Conservation (phyloP, 2,797 vertebrate species). For the Pipistrellus pipistrellus region DNA sequence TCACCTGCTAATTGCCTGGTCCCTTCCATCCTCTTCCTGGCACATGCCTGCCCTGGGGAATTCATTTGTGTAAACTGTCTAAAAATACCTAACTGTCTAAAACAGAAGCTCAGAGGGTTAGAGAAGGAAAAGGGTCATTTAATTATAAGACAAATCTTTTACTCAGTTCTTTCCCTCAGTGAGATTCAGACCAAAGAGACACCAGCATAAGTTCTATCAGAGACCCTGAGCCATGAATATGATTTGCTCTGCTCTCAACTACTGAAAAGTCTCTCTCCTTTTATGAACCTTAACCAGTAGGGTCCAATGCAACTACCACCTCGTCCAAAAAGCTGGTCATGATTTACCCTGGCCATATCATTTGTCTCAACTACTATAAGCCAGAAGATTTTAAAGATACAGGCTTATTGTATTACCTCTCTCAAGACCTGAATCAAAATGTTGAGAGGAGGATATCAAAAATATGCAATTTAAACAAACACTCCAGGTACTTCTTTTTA, state of each 20-base stretch:
- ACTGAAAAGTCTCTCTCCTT: not conserved
- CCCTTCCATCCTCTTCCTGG: not conserved
- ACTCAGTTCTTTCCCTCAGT: not conserved
- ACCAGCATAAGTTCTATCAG: not conserved
- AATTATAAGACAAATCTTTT: not conserved
- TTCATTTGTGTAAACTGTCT: not conserved
- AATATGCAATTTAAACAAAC: not conserved
- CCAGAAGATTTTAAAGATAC: not conserved
- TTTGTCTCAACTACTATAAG: not conserved
- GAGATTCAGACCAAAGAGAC: not conserved
- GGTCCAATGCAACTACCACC: not conserved
- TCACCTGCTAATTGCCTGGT: not conserved
- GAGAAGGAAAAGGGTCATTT: not conserved
- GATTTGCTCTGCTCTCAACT: not conserved
- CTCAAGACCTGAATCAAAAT: not conserved
- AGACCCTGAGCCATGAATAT: not conserved
- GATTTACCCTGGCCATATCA: not conserved
- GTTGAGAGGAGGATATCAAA: not conserved
- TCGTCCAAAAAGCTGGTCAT: not conserved
- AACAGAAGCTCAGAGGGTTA: conserved; percentile 1
- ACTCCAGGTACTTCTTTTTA: not conserved
- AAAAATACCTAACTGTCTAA: conserved; percentile 37
- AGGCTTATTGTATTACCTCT: not conserved
- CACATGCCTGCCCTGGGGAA: conserved; percentile 25
- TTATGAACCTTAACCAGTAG: not conserved